Percentiles rank a stretch among this genome's conserved stretches.
Conservation (phyloP, 2,113 vertebrate genomes). For the Thalassarche chlororhynchos region DNA sequence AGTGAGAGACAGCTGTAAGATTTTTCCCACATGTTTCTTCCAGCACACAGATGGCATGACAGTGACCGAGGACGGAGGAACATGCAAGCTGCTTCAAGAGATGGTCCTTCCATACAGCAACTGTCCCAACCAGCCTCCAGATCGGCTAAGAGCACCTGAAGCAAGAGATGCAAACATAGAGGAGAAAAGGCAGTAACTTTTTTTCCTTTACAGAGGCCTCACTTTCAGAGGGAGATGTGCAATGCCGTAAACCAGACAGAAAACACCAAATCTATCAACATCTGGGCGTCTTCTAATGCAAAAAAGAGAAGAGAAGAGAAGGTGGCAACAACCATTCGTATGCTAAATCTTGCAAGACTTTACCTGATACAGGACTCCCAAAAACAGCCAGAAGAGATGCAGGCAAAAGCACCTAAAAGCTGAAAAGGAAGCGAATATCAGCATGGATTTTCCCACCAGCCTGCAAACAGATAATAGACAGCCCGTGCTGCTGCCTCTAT, state of each 20-base stretch:
- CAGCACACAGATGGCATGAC: background rate
- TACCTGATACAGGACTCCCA: background rate
- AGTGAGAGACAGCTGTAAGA: background rate
- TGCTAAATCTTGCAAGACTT: background rate
- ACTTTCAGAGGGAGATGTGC: background rate
- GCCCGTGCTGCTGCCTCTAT: background rate
- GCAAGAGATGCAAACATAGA: background rate
- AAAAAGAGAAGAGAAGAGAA: background rate
- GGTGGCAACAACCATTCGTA: background rate
- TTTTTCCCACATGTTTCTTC: background rate
- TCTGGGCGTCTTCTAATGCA: background rate
- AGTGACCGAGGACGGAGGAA: background rate
- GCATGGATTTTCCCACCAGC: background rate
- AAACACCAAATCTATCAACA: background rate
- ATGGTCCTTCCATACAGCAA: background rate
- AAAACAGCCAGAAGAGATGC: background rate
- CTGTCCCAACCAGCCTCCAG: background rate
- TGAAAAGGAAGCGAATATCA: background rate
- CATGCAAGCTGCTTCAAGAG: background rate
- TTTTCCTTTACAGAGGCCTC: background rate
- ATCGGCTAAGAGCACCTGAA: background rate
- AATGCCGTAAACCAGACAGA: background rate
- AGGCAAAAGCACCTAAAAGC: background rate
- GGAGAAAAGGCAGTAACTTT: background rate
- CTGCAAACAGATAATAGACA: background rate